phyloP scores from a whole-genome alignment of 2,888 invertebrate species.

The Morpho helenor region DNA sequence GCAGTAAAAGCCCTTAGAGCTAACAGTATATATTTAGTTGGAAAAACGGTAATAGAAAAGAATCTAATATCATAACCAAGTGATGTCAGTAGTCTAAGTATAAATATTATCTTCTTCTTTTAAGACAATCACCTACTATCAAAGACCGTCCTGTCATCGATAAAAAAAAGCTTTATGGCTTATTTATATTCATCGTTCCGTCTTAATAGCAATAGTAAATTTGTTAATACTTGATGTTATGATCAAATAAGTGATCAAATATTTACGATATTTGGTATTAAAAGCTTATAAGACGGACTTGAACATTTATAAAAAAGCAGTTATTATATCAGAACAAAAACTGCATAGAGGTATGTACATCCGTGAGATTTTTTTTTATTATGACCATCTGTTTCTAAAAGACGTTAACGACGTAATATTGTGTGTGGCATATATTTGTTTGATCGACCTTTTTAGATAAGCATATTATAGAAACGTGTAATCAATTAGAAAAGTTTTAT shows the following conservation, averaged over 20 bases:
- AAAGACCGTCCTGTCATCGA: too few species aligned
- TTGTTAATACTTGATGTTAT: too few species aligned
- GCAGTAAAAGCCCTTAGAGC: too few species aligned
- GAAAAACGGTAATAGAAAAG: too few species aligned
- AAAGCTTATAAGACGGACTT: conserved; percentile 8
- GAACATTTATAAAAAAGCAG: conserved; percentile 4
- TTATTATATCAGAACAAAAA: background rate
- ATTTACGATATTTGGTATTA: conserved; percentile 1
- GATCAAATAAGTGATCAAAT: conserved; percentile 1
- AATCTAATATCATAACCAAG: too few species aligned
- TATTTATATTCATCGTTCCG: too few species aligned
- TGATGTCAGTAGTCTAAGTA: too few species aligned
- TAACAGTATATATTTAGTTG: too few species aligned
- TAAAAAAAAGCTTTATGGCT: too few species aligned
- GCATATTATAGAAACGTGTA: background rate
- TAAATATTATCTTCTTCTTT: too few species aligned
- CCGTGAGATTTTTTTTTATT: conserved; percentile 1
- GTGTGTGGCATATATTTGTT: background rate
- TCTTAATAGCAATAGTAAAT: too few species aligned
- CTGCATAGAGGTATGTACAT: background rate
- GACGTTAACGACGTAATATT: background rate
- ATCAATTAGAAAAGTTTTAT: background rate
- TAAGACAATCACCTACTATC: too few species aligned
- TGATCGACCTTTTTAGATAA: background rate
- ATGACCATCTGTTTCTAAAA: background rate